These are phyloP conservation scores for Taxidea taxus DNA, from an alignment of 2,113 vertebrate genomes.

Conservation along the genomic window DNA sequence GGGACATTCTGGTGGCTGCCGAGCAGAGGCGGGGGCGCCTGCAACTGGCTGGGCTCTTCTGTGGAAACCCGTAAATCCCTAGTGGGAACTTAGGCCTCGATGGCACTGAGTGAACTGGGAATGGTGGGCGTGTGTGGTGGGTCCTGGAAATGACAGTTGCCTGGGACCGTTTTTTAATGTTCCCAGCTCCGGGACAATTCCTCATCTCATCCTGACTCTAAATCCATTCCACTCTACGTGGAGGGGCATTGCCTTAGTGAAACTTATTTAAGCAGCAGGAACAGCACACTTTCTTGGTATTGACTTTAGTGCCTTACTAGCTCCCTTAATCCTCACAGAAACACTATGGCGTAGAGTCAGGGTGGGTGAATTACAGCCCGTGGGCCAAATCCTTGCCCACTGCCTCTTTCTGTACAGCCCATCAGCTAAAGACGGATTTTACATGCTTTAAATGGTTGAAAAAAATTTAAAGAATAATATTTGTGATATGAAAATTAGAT, in stretches of 20 bases:
- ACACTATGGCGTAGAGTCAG: background rate
- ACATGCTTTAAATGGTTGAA: background rate
- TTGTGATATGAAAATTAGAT: background rate
- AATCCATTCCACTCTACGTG: background rate
- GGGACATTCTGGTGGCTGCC: background rate
- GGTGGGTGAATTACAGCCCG: background rate
- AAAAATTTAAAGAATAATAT: background rate
- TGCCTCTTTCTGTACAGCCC: background rate
- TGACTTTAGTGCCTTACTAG: background rate
- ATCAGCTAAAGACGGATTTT: background rate
- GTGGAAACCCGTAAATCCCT: background rate
- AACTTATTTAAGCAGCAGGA: background rate
- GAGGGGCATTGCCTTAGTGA: background rate
- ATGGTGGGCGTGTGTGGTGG: fast-evolving
- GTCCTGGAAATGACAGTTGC: background rate
- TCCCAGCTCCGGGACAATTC: background rate
- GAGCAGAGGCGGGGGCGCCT: background rate
- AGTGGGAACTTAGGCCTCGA: background rate
- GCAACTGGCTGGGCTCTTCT: background rate
- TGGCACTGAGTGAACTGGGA: background rate
- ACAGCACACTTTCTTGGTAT: background rate
- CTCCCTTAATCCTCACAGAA: background rate
- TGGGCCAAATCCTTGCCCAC: background rate
- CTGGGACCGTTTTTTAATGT: background rate
- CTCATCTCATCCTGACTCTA: background rate